These are phyloP conservation scores for Brachyrhaphis roseni DNA, from an alignment of 2,797 vertebrate genomes.

Conservation along the genomic window DNA sequence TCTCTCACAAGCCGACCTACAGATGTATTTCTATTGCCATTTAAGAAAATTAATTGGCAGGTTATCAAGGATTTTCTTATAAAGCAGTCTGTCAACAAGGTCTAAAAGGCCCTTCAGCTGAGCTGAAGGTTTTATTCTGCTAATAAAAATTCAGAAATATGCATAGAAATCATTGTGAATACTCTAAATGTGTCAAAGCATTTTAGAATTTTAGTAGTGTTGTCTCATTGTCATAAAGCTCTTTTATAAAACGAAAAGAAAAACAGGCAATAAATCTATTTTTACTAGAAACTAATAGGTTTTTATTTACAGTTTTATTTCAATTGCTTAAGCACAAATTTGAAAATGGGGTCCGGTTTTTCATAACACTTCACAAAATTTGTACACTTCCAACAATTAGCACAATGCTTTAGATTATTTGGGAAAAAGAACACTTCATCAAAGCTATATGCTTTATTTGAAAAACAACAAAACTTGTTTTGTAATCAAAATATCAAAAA, in stretches of 20 bases:
- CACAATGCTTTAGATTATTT: background rate
- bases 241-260: constrained; percentile 40
- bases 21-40: background rate
- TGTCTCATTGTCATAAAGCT: constrained; percentile 27
- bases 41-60: background rate
- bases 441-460: background rate
- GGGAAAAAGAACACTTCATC: background rate
- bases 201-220: constrained; percentile 36
- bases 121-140: constrained; percentile 5
- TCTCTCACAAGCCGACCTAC: background rate
- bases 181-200: background rate
- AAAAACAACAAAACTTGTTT: too few relatives aligned
- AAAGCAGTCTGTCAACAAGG: background rate
- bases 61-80: constrained; percentile 2
- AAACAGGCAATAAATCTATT: constrained; percentile 14
- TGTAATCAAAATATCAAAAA: background rate
- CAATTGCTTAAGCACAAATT: background rate
- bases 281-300: constrained; percentile 37
- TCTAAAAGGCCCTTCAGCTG: background rate
- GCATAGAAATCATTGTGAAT: constrained; percentile 18
- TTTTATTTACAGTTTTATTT: constrained; percentile 35
- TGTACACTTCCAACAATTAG: background rate
- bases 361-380: background rate
- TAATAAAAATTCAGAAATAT: constrained; percentile 19
- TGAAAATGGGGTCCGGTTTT: background rate